Percentiles rank a stretch among this genome's conserved stretches.
Evolutionary conservation across 37 sponge, comb jelly and placozoan genomes (phyloP).

Genomic region (Diacarnus erythraeanus): DNA sequence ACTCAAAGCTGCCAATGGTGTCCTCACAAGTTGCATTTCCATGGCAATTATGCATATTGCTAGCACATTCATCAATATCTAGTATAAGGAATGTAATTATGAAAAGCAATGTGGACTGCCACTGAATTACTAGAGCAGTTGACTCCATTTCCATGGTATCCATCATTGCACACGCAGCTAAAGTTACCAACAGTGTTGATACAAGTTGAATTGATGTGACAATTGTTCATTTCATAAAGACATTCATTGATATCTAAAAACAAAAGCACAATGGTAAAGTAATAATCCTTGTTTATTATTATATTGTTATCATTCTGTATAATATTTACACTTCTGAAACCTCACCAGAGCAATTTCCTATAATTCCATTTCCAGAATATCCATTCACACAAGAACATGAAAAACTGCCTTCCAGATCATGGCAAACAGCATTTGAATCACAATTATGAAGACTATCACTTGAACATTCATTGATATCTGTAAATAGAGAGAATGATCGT

Average conservation of each 20-base stretch:
- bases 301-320: no score
- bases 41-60: neutral
- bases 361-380: neutral
- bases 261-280: neutral
- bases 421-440: neutral
- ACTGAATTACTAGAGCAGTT: slow-evolving; percentile 4
- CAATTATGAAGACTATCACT: neutral
- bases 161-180: slow-evolving; percentile 15
- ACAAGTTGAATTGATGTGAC: slow-evolving; percentile 30
- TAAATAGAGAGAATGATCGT: neutral
- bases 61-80: slow-evolving; percentile 30
- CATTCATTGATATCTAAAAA: slow-evolving; percentile 54
- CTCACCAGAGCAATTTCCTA: neutral
- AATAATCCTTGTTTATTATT: neutral
- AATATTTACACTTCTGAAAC: no score
- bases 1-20: slow-evolving; percentile 24
- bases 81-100: neutral
- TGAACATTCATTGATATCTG: neutral
- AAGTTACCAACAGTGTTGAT: slow-evolving; percentile 26
- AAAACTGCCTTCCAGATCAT: neutral
- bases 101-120: no score
- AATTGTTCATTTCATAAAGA: neutral
- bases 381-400: neutral
- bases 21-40: slow-evolving; percentile 7
- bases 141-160: slow-evolving; percentile 25